phyloP scores from a whole-genome alignment of 2,797 vertebrate species.

The Silurus lanzhouensis region DNA sequence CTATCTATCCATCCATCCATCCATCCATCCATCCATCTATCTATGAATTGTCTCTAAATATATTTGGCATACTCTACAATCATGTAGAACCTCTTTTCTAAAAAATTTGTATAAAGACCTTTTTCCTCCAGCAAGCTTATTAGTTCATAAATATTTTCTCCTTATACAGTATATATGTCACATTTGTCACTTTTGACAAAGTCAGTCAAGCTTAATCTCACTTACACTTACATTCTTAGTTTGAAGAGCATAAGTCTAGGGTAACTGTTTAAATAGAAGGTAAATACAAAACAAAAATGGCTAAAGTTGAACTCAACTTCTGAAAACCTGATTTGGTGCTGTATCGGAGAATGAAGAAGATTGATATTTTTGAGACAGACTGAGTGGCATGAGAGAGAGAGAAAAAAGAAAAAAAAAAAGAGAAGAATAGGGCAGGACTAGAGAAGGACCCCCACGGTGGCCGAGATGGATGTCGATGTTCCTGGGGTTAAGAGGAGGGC shows the following conservation, averaged over 20 bases:
- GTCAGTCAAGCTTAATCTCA: constrained; percentile 5
- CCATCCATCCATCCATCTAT: too few species aligned
- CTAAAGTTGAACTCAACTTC: neutral
- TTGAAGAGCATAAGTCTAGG: neutral
- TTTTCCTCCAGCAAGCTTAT: neutral
- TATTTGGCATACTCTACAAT: neutral
- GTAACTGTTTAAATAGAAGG: neutral
- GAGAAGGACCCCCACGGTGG: constrained; percentile 63
- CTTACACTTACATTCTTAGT: neutral
- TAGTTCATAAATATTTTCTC: constrained; percentile 6
- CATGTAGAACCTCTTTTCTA: neutral
- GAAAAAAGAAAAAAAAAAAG: constrained; percentile 49
- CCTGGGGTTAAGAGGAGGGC: constrained; percentile 76
- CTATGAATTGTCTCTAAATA: too few species aligned
- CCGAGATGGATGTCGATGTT: constrained; percentile 75
- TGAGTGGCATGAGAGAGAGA: constrained; percentile 40
- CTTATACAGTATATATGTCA: neutral
- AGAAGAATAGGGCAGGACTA: constrained; percentile 55
- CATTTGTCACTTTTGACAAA: constrained; percentile 23
- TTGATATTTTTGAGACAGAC: constrained; percentile 40
- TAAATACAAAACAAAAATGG: neutral
- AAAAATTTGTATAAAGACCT: neutral
- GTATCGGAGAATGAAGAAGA: constrained; percentile 44
- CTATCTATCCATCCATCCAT: too few species aligned
- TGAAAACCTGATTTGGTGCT: constrained; percentile 30